Evolutionary conservation across 2,113 vertebrate genomes (phyloP).

Genomic region (Suricata suricatta): DNA sequence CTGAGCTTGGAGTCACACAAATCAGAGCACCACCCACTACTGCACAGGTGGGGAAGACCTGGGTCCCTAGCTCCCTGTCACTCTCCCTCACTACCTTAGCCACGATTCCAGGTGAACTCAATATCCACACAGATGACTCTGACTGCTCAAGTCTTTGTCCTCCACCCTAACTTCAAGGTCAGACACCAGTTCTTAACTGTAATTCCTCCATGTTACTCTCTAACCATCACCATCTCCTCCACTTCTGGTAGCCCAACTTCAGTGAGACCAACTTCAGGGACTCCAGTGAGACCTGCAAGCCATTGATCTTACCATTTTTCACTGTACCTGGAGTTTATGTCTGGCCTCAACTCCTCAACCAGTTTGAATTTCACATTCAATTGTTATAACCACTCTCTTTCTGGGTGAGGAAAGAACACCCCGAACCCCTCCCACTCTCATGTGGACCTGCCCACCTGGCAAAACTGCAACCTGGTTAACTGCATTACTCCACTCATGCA

Average conservation of each 20-base stretch:
- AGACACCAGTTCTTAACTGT: not conserved
- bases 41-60: not conserved
- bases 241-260: not conserved
- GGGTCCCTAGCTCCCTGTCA: not conserved
- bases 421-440: not conserved
- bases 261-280: not conserved
- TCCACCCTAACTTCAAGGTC: constrained; percentile 12
- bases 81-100: not conserved
- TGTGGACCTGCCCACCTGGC: not conserved
- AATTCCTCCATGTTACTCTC: not conserved
- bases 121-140: not conserved
- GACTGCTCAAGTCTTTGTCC: not conserved
- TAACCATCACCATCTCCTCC: not conserved
- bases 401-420: not conserved
- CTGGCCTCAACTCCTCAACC: not conserved
- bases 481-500: not conserved
- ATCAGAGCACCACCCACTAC: not conserved
- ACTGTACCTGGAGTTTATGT: not conserved
- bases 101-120: not conserved
- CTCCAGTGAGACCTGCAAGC: not conserved
- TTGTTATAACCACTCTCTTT: not conserved
- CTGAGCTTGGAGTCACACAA: not conserved
- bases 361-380: not conserved
- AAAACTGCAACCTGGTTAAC: not conserved
- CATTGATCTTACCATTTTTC: not conserved